These are phyloP conservation scores for Coptodon rendalli DNA, from an alignment of 2,113 vertebrate genomes.

Conservation along the genomic window DNA sequence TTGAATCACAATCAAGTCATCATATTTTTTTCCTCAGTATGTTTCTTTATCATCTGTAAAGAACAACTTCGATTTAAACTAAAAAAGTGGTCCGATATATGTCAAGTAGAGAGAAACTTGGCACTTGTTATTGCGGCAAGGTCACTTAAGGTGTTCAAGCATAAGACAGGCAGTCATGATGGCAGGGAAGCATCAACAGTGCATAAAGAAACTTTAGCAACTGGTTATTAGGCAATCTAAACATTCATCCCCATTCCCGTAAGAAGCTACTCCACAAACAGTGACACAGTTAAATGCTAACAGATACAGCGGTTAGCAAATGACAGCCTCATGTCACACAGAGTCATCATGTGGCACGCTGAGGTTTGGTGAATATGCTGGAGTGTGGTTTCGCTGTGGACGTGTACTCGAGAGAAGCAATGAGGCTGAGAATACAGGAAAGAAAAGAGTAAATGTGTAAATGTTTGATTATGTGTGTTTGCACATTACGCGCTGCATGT, in stretches of 20 bases:
- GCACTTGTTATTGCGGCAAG: neutral
- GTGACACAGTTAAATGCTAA: constrained; percentile 39
- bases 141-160: neutral
- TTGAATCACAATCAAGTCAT: neutral
- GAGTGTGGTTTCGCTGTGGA: neutral
- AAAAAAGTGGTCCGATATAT: neutral
- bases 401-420: neutral
- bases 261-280: neutral
- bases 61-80: neutral
- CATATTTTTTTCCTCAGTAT: neutral
- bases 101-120: neutral
- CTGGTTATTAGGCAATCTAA: constrained; percentile 3
- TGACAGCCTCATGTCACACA: constrained; percentile 29
- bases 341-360: constrained; percentile 1
- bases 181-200: neutral
- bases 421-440: neutral
- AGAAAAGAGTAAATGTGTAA: neutral
- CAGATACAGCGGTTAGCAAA: constrained; percentile 33
- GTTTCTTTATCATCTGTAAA: neutral
- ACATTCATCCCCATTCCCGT: neutral
- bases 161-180: neutral
- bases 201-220: neutral
- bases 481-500: neutral
- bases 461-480: neutral
- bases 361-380: neutral